These are phyloP conservation scores for Zosterops borbonicus DNA, from an alignment of 2,113 vertebrate species.

Conservation along the genomic window DNA sequence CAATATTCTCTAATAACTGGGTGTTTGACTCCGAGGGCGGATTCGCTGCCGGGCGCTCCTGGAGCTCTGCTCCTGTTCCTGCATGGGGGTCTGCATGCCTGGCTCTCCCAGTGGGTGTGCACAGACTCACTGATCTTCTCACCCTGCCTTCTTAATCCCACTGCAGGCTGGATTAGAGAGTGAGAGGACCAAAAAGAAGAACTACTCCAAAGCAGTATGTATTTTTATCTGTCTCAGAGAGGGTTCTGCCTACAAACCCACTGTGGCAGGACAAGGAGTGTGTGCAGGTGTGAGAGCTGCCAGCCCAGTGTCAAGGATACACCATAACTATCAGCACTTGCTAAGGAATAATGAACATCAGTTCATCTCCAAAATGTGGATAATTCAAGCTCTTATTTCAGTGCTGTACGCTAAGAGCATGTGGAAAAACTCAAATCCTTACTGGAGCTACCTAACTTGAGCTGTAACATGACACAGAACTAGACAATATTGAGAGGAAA, in stretches of 20 bases:
- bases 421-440: background rate
- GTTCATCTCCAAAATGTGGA: background rate
- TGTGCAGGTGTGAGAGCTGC: background rate
- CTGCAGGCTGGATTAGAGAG: slow-evolving; percentile 67
- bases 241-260: background rate
- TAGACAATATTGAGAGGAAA: background rate
- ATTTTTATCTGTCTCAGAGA: background rate
- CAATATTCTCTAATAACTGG: background rate
- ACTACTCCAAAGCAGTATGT: slow-evolving; percentile 71
- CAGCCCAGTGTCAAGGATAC: slow-evolving; percentile 33
- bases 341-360: background rate
- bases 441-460: background rate
- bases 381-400: background rate
- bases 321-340: rapidly evolving
- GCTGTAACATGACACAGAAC: background rate
- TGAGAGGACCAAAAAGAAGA: slow-evolving; percentile 79
- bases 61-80: background rate
- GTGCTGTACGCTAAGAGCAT: background rate
- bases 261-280: background rate
- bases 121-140: background rate
- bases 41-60: background rate
- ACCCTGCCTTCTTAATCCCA: background rate
- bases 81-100: background rate
- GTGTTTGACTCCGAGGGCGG: background rate
- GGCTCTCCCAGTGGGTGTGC: background rate